Conservation (phyloP, 2,113 vertebrate species). For the Paratilapia polleni region DNA sequence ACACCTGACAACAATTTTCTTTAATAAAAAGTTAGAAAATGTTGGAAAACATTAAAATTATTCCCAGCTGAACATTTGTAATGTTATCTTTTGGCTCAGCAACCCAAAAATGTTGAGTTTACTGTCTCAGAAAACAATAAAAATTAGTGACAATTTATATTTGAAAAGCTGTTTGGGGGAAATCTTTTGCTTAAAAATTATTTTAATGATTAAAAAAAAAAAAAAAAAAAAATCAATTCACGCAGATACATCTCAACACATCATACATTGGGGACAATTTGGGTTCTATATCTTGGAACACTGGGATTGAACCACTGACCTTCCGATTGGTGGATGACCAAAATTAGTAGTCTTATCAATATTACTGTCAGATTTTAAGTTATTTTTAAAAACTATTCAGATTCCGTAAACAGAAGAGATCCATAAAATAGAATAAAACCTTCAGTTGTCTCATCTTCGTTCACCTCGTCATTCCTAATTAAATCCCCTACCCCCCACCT, state of each 20-base stretch:
- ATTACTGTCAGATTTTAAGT: not conserved
- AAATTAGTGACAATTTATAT: not conserved
- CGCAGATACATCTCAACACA: not conserved
- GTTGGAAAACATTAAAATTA: too few relatives aligned
- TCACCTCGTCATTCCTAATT: conserved; percentile 65
- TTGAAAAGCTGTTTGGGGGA: not conserved
- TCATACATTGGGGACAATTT: not conserved
- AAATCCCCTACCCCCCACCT: not conserved
- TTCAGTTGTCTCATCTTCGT: not conserved
- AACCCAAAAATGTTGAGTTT: not conserved
- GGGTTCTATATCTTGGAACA: not conserved
- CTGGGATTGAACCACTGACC: not conserved
- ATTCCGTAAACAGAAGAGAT: not conserved
- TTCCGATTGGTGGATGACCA: not conserved
- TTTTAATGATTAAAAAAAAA: not conserved
- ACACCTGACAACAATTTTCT: too few relatives aligned
- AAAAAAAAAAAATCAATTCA: not conserved
- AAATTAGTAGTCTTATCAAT: not conserved
- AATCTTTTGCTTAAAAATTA: not conserved
- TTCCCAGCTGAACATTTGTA: not conserved
- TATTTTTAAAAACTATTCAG: not conserved
- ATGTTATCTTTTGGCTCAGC: not conserved
- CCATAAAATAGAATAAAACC: conserved; percentile 25
- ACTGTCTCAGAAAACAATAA: not conserved
- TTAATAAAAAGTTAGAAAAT: too few relatives aligned